Percentiles rank a stretch among this genome's conserved stretches.
Evolutionary conservation across 1,140 invertebrate genomes (phyloP).

Genomic region (Cataglyphis hispanica): DNA sequence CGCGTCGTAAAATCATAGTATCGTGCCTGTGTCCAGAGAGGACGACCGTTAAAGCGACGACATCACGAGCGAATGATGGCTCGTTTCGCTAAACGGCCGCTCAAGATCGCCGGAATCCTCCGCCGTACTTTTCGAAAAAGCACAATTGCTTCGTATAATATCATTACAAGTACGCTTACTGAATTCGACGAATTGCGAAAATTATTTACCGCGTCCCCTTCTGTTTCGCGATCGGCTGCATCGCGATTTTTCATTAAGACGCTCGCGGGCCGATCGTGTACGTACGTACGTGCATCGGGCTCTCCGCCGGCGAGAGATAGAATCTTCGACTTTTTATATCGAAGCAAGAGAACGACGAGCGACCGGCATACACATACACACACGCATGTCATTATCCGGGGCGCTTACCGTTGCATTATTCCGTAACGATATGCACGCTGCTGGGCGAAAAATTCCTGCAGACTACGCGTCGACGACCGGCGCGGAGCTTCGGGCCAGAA

Average conservation of each 20-base stretch:
- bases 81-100: not conserved
- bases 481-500: slow-evolving; percentile 54
- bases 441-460: slow-evolving; percentile 75
- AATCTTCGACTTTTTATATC: slow-evolving; percentile 44
- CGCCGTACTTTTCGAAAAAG: not conserved
- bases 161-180: slow-evolving; percentile 20
- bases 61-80: slow-evolving; percentile 25
- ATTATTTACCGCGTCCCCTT: not conserved
- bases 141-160: not conserved
- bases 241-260: slow-evolving; percentile 39
- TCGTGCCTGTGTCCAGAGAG: slow-evolving; percentile 22
- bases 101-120: not conserved
- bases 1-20: slow-evolving; percentile 44
- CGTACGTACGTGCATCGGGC: not conserved
- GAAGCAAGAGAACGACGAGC: not conserved
- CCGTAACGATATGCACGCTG: slow-evolving; percentile 79
- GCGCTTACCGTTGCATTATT: slow-evolving; percentile 75
- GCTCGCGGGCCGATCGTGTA: slow-evolving; percentile 19
- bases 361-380: slow-evolving; percentile 7
- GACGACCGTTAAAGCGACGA: slow-evolving; percentile 25
- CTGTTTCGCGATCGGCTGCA: not conserved
- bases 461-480: slow-evolving; percentile 60
- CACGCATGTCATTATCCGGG: slow-evolving; percentile 58
- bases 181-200: slow-evolving; percentile 6
- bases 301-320: slow-evolving; percentile 23